Evolutionary conservation across 2,888 invertebrate genomes (phyloP).

Genomic region (Melanophora roralis): DNA sequence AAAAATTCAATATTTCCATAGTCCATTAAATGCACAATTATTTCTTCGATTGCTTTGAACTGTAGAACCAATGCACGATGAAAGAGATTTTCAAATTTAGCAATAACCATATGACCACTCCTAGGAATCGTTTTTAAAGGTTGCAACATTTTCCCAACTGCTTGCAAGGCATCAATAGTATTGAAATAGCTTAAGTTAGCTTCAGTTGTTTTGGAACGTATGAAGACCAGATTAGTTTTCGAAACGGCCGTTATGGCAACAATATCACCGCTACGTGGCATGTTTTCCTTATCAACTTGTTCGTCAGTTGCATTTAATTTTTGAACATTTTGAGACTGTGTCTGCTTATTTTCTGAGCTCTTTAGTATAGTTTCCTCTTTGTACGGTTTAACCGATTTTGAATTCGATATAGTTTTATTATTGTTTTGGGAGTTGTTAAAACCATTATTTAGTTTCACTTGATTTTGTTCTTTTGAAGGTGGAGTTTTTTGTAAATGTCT

Average conservation of each 20-base stretch:
- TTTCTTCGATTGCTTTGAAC: constrained; percentile 63
- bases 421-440: background rate
- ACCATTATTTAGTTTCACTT: background rate
- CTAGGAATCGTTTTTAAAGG: constrained; percentile 66
- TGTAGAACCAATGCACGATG: constrained; percentile 72
- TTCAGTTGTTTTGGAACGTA: constrained; percentile 69
- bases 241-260: constrained; percentile 72
- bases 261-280: constrained; percentile 67
- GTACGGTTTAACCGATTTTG: background rate
- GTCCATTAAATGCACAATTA: constrained; percentile 72
- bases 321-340: too few species aligned
- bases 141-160: constrained; percentile 60
- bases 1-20: constrained; percentile 72
- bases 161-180: constrained; percentile 65
- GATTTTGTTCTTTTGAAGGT: constrained; percentile 5
- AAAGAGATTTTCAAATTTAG: constrained; percentile 66
- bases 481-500: constrained; percentile 46
- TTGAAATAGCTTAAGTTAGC: constrained; percentile 68
- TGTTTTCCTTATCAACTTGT: constrained; percentile 35
- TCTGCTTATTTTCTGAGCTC: too few species aligned
- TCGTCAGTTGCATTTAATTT: too few species aligned
- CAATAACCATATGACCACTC: constrained; percentile 70
- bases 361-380: background rate
- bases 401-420: background rate
- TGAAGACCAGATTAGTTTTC: constrained; percentile 72